Evolutionary conservation across 2,113 vertebrate species (phyloP), one percentile per base, ranked within the genome.

Genomic region (Antigone vipio): DNA sequence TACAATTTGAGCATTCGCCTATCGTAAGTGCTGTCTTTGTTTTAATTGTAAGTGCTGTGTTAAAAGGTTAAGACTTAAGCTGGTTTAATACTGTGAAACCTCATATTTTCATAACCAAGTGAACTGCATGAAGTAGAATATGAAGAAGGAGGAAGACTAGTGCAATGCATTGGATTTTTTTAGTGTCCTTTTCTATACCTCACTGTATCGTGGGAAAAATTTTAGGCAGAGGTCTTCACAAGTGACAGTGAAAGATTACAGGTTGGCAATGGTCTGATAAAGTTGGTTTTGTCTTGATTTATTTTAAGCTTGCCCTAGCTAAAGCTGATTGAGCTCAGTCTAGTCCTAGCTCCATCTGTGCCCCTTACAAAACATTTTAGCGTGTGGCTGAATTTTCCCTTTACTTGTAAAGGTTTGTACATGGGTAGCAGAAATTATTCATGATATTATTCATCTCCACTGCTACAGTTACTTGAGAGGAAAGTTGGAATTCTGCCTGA

Each of bases 221-320:
- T 75, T 83, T 63, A 82, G 22, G 5, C 40, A 85, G 38, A 75
- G 16, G 9, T 66, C 27, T 81, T 81, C 0, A 2, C 8, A 71
- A 75, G 8, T 47, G 52, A 26, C 9, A 32, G 15, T 63, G 72
- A 68, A 75, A 83, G 29, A 56, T 63, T 67, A 12, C 17, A 55
- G 10, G 4, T n/a, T 76, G n/a, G 5, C 34, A 35, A 0, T 53
- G 18, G 20, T 86, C 27, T 87, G 29, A 59, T 74, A 19, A 0
- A 35, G 44, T 50, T 80, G 20, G 9, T 85, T 95, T 72, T 63
- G 16, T 76, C 29, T 53, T 60, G 6, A 44, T 83, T 72, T 79
- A 11, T 64, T 77, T 92, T 77, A 49, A 50, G 85, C 17, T 78
- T 93, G 27, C 24, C 45, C 6, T 87, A 44, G 12, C 22, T 40